phyloP scores from a whole-genome alignment of 1,140 invertebrate genomes.

The Subanguina moxae region DNA sequence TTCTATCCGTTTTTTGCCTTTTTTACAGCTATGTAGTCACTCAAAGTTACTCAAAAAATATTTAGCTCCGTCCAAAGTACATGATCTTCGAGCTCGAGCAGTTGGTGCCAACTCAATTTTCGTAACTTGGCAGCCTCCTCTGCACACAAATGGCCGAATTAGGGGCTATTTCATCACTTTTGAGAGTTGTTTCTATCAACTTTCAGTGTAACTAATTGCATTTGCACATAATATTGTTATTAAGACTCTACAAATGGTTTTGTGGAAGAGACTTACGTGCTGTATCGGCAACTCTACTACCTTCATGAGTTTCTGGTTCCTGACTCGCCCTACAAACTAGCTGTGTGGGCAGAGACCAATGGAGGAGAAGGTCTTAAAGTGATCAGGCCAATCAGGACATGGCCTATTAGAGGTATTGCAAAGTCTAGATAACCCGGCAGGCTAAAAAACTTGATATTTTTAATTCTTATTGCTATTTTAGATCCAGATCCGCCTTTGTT shows the following conservation, averaged over 20 bases:
- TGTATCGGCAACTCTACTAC: conserved; percentile 52
- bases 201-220: not conserved
- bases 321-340: conserved; percentile 49
- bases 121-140: conserved; percentile 52
- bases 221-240: not conserved
- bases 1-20: too few relatives aligned
- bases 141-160: conserved; percentile 52
- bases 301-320: conserved; percentile 48
- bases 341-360: conserved; percentile 58
- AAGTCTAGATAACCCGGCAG: not conserved
- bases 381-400: conserved; percentile 45
- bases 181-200: conserved; percentile 40
- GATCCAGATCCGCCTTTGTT: conserved; percentile 55
- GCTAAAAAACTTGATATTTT: not conserved
- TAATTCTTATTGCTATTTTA: too few relatives aligned
- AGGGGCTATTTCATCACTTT: conserved; percentile 57
- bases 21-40: too few relatives aligned
- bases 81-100: conserved; percentile 49
- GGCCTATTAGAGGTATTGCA: conserved; percentile 45
- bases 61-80: conserved; percentile 55
- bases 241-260: conserved; percentile 34
- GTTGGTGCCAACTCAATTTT: conserved; percentile 53
- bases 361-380: conserved; percentile 54
- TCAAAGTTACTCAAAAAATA: not conserved
- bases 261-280: conserved; percentile 56